These are phyloP conservation scores for Leptopilina syphax DNA, from an alignment of 2,888 invertebrate species.

Conservation along the genomic window DNA sequence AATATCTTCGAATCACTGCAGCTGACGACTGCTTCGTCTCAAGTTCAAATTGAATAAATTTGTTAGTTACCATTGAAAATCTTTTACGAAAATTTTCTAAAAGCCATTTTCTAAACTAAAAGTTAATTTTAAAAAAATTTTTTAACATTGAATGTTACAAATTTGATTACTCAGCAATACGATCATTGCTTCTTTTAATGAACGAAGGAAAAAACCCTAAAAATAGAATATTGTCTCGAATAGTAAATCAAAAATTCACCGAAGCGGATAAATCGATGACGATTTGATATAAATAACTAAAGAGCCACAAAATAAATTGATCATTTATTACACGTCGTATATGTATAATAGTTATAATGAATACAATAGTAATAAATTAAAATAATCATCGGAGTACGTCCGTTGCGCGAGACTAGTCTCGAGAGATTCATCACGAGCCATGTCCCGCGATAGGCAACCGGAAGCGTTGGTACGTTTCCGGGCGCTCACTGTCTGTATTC, in stretches of 20 bases:
- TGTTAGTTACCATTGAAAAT: no score
- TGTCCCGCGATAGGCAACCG: slow-evolving; percentile 30
- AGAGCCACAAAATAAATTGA: not conserved
- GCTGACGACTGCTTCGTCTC: no score
- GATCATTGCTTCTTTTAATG: no score
- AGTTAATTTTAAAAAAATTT: no score
- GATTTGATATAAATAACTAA: slow-evolving; percentile 10
- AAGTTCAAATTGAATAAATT: no score
- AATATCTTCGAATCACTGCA: no score
- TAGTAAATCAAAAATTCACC: not conserved
- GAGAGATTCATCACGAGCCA: slow-evolving; percentile 28
- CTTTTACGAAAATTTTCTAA: no score
- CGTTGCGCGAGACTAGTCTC: slow-evolving; percentile 30
- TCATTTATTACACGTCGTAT: slow-evolving; percentile 15
- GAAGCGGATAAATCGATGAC: not conserved
- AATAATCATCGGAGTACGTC: slow-evolving; percentile 37
- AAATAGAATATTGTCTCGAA: not conserved
- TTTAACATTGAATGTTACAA: no score
- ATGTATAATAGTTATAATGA: slow-evolving; percentile 18
- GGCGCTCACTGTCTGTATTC: slow-evolving; percentile 22
- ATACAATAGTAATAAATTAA: slow-evolving; percentile 24
- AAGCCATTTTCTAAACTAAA: no score
- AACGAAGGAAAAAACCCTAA: no score
- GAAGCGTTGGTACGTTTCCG: slow-evolving; percentile 27
- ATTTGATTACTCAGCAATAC: no score